These are phyloP conservation scores for Poecilia velifera DNA, from an alignment of 2,797 vertebrate genomes.

Conservation along the genomic window DNA sequence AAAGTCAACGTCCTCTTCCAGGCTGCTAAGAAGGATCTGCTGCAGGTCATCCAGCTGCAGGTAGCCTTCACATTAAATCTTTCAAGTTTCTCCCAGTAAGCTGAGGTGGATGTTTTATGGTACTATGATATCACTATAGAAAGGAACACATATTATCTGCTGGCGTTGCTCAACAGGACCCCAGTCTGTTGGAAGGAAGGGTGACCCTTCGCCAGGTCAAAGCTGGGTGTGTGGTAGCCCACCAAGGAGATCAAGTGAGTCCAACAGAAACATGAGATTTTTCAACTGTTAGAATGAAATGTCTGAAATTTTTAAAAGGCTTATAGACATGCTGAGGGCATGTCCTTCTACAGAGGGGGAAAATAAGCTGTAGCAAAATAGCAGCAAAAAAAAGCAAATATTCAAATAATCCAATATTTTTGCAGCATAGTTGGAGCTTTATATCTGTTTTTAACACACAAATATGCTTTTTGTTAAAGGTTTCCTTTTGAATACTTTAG, in stretches of 20 bases:
- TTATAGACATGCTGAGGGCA: background rate
- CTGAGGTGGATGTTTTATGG: background rate
- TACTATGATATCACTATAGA: background rate
- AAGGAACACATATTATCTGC: background rate
- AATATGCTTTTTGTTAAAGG: background rate
- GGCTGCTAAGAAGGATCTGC: constrained; percentile 91
- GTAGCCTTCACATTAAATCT: constrained; percentile 56
- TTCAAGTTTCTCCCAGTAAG: background rate
- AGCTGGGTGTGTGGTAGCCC: constrained; percentile 86
- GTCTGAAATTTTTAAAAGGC: too few species aligned
- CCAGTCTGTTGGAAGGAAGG: constrained; percentile 85
- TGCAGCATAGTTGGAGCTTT: background rate
- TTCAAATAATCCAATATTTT: background rate
- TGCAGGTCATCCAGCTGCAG: constrained; percentile 88
- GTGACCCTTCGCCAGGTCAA: constrained; percentile 90
- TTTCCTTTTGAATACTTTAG: background rate
- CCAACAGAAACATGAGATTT: background rate
- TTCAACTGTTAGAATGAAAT: background rate
- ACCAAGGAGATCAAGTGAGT: constrained; percentile 94
- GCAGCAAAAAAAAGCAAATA: background rate
- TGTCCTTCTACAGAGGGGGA: background rate
- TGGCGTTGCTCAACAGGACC: constrained; percentile 75
- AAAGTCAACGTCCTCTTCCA: constrained; percentile 85
- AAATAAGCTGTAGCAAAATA: background rate
- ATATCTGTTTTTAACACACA: background rate